A percentile compares a stretch with the other conserved stretches of the same genome.
Evolutionary conservation across 2,113 vertebrate species (phyloP).

Genomic region (Fregata magnificens): DNA sequence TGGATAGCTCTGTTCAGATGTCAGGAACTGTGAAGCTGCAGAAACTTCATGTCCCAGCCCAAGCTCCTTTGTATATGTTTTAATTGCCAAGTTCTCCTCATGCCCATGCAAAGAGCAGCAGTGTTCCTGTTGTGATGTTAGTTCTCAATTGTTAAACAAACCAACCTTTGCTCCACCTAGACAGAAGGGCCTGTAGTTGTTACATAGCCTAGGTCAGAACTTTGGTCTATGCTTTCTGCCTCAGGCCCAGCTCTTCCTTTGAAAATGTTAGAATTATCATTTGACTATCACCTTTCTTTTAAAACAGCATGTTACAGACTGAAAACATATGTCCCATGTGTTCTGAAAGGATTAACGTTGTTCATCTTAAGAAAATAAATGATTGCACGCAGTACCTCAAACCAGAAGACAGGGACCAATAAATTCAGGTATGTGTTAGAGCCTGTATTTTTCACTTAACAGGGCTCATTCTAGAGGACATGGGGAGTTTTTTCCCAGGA

Average conservation of each 20-base stretch:
- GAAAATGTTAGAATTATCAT: background rate
- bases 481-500: rapidly evolving
- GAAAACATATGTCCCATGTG: slow-evolving; percentile 94
- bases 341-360: slow-evolving; percentile 77
- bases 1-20: background rate
- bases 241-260: background rate
- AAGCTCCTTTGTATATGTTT: rapidly evolving
- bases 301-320: slow-evolving; percentile 82
- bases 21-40: background rate
- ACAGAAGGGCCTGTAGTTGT: background rate
- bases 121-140: rapidly evolving
- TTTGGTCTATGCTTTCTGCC: background rate
- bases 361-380: slow-evolving; percentile 78
- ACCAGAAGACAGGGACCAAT: slow-evolving; percentile 74
- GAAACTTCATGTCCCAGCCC: background rate
- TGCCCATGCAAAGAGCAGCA: background rate
- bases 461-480: background rate
- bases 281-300: background rate
- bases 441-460: background rate
- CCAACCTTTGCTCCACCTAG: rapidly evolving
- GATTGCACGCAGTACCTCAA: slow-evolving; percentile 83
- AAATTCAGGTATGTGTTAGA: slow-evolving; percentile 13
- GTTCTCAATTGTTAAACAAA: background rate
- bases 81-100: background rate
- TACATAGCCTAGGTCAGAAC: background rate